phyloP scores from a whole-genome alignment of 2,888 invertebrate species.

The Brachypterus glaber region DNA sequence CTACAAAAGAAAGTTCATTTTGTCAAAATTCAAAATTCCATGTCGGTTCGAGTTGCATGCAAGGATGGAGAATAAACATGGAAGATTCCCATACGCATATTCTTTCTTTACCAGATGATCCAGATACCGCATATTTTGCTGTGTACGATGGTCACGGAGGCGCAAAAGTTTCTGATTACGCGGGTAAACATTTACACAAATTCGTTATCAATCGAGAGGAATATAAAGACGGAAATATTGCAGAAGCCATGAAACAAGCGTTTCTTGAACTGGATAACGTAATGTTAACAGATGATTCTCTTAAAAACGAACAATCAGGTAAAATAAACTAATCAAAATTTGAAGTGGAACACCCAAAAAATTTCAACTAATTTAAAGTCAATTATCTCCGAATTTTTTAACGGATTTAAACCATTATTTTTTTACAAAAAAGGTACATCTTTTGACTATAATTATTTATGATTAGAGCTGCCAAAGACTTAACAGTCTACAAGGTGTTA shows the following conservation, averaged over 20 bases:
- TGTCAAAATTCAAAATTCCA: constrained; percentile 61
- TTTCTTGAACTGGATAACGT: constrained; percentile 78
- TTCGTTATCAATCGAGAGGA: constrained; percentile 74
- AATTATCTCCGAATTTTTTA: too few species aligned
- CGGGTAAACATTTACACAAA: constrained; percentile 90
- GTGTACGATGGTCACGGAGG: constrained; percentile 96
- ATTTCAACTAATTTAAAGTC: too few species aligned
- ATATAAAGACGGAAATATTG: constrained; percentile 74
- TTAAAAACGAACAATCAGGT: constrained; percentile 89
- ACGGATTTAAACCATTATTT: too few species aligned
- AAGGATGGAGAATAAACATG: constrained; percentile 99
- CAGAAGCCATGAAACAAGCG: constrained; percentile 75
- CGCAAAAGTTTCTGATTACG: constrained; percentile 69
- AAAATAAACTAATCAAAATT: too few species aligned
- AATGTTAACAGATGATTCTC: constrained; percentile 80
- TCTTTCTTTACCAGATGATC: constrained; percentile 85
- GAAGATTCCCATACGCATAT: constrained; percentile 98
- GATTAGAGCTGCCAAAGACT: too few species aligned
- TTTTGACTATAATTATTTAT: too few species aligned
- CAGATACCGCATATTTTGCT: constrained; percentile 85
- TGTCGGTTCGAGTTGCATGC: constrained; percentile 98
- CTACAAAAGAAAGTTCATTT: constrained; percentile 74
- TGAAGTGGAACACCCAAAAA: too few species aligned
- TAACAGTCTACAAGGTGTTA: too few species aligned
- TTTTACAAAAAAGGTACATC: too few species aligned